phyloP scores from a whole-genome alignment of 2,797 vertebrate genomes.

The Poeciliopsis turneri region DNA sequence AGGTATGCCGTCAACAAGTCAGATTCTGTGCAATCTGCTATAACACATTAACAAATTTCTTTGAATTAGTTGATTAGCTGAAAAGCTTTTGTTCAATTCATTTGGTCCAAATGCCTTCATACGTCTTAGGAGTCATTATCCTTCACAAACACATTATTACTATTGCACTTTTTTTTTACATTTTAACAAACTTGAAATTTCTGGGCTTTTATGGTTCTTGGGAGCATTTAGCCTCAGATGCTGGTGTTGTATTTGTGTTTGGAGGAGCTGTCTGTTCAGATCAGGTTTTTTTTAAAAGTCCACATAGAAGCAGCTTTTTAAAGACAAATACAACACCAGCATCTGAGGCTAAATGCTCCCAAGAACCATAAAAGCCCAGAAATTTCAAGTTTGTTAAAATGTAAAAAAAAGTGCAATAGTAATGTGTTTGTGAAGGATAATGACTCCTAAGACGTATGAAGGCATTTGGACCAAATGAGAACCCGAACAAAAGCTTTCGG shows the following conservation, averaged over 20 bases:
- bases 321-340: too few relatives aligned
- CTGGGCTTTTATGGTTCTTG: neutral
- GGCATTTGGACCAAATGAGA: too few relatives aligned
- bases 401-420: too few relatives aligned
- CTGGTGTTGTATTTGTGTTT: neutral
- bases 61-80: neutral
- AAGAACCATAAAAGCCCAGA: too few relatives aligned
- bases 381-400: too few relatives aligned
- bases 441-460: too few relatives aligned
- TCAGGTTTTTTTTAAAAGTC: neutral
- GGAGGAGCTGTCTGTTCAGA: neutral
- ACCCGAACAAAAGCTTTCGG: too few relatives aligned
- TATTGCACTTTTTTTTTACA: neutral
- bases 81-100: neutral
- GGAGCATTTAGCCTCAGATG: neutral
- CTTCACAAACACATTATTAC: neutral
- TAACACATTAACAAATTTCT: neutral
- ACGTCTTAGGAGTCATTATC: neutral
- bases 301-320: constrained; percentile 5
- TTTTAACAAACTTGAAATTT: too few relatives aligned
- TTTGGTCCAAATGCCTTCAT: neutral
- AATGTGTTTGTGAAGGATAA: too few relatives aligned
- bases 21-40: neutral
- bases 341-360: too few relatives aligned
- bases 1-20: neutral